phyloP scores from a whole-genome alignment of 2,888 invertebrate genomes.

The Caenorhabditis becei region DNA sequence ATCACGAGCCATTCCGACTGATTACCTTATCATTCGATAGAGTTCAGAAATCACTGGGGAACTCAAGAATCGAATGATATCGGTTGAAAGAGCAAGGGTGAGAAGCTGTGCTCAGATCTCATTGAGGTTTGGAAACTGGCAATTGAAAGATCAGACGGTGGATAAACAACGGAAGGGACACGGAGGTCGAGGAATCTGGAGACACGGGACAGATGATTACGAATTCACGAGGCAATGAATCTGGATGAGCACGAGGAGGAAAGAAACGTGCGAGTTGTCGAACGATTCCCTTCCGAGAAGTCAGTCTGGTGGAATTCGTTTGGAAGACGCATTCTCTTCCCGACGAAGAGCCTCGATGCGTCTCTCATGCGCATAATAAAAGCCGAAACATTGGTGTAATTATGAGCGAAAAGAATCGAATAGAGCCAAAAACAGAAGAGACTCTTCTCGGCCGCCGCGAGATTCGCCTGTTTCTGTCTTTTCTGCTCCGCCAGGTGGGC shows the following conservation, averaged over 20 bases:
- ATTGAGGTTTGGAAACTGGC: background rate
- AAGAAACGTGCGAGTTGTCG: background rate
- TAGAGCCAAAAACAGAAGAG: constrained; percentile 5
- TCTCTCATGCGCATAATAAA: constrained; percentile 13
- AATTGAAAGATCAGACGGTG: too few relatives aligned
- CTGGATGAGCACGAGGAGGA: background rate
- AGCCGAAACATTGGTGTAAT: constrained; percentile 8
- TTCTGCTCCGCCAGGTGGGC: constrained; percentile 25
- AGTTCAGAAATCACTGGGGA: background rate
- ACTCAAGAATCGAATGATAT: background rate
- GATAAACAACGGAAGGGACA: too few relatives aligned
- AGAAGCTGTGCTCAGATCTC: background rate
- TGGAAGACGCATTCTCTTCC: background rate
- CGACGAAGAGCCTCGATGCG: background rate
- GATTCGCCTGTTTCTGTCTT: background rate
- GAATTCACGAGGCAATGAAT: background rate
- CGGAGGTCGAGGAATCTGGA: background rate
- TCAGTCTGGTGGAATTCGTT: background rate
- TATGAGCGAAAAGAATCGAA: background rate
- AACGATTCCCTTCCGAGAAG: background rate
- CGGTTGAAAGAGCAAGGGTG: too few relatives aligned
- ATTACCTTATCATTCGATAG: background rate
- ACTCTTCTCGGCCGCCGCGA: background rate
- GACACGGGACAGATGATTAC: background rate
- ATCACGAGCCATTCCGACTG: constrained; percentile 12